A percentile compares a stretch with the other conserved stretches of the same genome.
phyloP scores from a whole-genome alignment of 2,113 vertebrate species.

The Guaruba guarouba region DNA sequence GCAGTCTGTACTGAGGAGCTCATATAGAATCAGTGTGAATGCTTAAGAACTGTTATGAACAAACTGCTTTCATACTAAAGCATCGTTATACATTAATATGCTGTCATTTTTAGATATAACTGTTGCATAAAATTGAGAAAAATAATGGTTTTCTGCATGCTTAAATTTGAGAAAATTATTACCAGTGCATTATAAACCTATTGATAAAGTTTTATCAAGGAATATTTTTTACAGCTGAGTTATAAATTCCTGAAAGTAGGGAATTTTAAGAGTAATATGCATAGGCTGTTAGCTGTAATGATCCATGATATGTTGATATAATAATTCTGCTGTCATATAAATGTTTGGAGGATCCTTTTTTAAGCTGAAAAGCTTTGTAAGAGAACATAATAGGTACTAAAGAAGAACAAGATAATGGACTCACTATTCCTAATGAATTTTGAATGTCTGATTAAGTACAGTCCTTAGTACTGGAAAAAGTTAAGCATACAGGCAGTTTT shows the following conservation, averaged over 20 bases:
- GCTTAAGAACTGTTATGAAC: not conserved
- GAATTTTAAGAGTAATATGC: not conserved
- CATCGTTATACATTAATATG: not conserved
- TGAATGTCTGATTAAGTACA: not conserved
- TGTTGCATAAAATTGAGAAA: not conserved
- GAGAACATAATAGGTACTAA: not conserved
- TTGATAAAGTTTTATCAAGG: not conserved
- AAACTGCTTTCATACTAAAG: not conserved
- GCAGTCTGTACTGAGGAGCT: not conserved
- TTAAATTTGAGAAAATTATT: not conserved
- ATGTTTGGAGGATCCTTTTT: not conserved
- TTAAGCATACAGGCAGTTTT: not conserved
- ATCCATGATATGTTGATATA: not conserved
- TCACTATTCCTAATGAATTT: not conserved
- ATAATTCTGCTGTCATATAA: constrained; percentile 13
- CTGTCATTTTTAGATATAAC: not conserved
- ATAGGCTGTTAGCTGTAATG: not conserved
- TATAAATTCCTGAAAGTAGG: constrained; percentile 21
- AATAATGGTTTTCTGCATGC: not conserved
- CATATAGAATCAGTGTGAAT: not conserved
- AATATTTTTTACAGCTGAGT: not conserved
- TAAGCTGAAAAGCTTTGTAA: not conserved
- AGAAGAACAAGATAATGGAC: not conserved
- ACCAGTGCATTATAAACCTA: not conserved
- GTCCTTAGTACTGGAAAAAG: not conserved